Conservation (phyloP, 2,888 invertebrate species). For the Agriopis leucophaearia region DNA sequence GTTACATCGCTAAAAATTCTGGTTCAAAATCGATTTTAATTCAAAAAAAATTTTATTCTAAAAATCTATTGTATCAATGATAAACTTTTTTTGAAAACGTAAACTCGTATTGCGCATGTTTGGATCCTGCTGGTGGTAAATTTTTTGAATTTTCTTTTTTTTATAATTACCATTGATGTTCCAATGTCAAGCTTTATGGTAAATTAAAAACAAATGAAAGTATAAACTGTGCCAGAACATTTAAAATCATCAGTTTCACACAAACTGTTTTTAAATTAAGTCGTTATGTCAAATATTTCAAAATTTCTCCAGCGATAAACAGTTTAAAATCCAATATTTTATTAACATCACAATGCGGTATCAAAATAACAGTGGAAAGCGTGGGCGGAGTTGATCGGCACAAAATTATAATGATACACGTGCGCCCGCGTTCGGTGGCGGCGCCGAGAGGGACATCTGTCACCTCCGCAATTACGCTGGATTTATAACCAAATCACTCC, state of each 20-base stretch:
- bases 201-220: slow-evolving; percentile 32
- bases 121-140: too few relatives aligned
- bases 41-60: neutral
- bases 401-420: slow-evolving; percentile 60
- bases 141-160: neutral
- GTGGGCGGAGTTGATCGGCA: slow-evolving; percentile 61
- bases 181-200: neutral
- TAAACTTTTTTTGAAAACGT: too few relatives aligned
- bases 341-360: slow-evolving; percentile 47
- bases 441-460: slow-evolving; percentile 73
- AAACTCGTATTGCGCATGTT: too few relatives aligned
- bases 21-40: neutral
- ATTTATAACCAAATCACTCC: slow-evolving; percentile 54
- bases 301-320: slow-evolving; percentile 41
- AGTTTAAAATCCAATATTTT: slow-evolving; percentile 48
- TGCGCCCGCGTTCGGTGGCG: slow-evolving; percentile 65
- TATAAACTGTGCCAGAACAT: slow-evolving; percentile 20
- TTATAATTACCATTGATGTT: neutral
- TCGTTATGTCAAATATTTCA: slow-evolving; percentile 42
- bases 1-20: neutral
- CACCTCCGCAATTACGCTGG: slow-evolving; percentile 64
- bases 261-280: slow-evolving; percentile 47
- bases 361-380: slow-evolving; percentile 53
- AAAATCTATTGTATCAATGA: too few relatives aligned
- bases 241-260: slow-evolving; percentile 28